phyloP scores from a whole-genome alignment of 2,888 invertebrate genomes.

The Spodoptera picta region DNA sequence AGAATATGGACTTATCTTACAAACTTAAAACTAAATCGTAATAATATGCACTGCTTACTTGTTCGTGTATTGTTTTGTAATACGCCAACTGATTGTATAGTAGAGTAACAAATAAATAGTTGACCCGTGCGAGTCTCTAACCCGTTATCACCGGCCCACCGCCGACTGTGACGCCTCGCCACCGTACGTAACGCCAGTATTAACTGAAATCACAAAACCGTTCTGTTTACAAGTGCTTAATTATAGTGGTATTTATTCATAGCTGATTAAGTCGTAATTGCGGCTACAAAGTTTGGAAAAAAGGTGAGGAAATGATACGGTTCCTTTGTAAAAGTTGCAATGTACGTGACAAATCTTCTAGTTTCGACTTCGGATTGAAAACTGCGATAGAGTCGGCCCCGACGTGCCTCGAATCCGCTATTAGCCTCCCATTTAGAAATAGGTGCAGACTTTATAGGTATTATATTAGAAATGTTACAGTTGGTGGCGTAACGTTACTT shows the following conservation, averaged over 20 bases:
- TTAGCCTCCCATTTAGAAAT: conserved; percentile 80
- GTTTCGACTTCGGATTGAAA: conserved; percentile 86
- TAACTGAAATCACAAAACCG: too few species aligned
- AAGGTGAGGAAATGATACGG: conserved; percentile 84
- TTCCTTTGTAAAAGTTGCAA: conserved; percentile 84
- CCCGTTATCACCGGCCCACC: too few species aligned
- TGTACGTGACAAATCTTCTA: conserved; percentile 88
- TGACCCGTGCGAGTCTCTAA: too few species aligned
- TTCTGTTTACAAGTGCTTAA: too few species aligned
- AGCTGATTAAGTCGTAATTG: conserved; percentile 63
- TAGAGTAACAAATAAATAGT: too few species aligned
- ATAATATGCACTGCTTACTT: conserved; percentile 4
- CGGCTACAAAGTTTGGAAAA: conserved; percentile 68
- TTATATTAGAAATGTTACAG: conserved; percentile 70
- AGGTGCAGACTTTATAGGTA: conserved; percentile 76
- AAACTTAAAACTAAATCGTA: conserved; percentile 38
- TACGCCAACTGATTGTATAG: too few species aligned
- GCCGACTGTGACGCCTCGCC: too few species aligned
- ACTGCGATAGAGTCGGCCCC: conserved; percentile 84
- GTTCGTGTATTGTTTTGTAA: conserved; percentile 11
- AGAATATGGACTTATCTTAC: conserved; percentile 37
- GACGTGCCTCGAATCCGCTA: conserved; percentile 83
- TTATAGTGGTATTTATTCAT: conserved; percentile 18
- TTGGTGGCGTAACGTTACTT: conserved; percentile 63
- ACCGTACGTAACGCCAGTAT: too few species aligned